Percentiles rank a stretch among this genome's conserved stretches.
Conservation (phyloP, 2,888 invertebrate species). For the Cephus nigrinus region DNA sequence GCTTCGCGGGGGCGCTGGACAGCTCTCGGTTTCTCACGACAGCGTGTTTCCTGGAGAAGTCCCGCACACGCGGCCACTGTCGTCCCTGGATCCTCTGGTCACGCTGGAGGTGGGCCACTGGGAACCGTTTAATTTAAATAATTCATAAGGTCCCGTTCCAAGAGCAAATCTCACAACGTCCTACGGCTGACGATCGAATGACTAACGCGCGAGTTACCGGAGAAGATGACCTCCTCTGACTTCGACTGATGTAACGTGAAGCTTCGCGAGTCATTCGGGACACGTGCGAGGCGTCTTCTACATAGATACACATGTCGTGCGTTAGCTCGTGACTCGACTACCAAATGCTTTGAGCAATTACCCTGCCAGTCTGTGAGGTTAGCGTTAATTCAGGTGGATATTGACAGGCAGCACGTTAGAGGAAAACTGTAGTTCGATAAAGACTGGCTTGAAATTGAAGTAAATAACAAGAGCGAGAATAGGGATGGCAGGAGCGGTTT, state of each 20-base stretch:
- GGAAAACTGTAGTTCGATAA: no score
- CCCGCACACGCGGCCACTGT: conserved; percentile 58
- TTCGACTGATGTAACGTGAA: no score
- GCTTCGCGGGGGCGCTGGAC: conserved; percentile 65
- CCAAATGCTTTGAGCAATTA: conserved; percentile 30
- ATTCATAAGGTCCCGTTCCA: background rate
- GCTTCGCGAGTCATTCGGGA: conserved; percentile 35
- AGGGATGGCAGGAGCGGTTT: no score
- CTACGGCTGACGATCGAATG: conserved; percentile 8
- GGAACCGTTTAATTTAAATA: background rate
- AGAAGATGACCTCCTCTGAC: no score
- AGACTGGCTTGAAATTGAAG: no score
- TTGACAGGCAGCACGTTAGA: no score
- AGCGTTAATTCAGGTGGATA: no score
- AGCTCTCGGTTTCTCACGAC: conserved; percentile 89
- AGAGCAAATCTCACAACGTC: conserved; percentile 10
- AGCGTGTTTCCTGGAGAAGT: conserved; percentile 87
- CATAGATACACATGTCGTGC: conserved; percentile 43
- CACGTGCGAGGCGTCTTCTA: conserved; percentile 49
- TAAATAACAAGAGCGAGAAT: no score
- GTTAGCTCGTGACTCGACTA: conserved; percentile 51
- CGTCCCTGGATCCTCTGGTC: conserved; percentile 56
- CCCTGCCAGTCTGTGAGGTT: background rate
- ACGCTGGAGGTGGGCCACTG: conserved; percentile 56
- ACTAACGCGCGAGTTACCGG: background rate